A percentile compares a stretch with the other conserved stretches of the same genome.
Evolutionary conservation across 2,888 invertebrate species (phyloP).

Genomic region (Limenitis camilla): DNA sequence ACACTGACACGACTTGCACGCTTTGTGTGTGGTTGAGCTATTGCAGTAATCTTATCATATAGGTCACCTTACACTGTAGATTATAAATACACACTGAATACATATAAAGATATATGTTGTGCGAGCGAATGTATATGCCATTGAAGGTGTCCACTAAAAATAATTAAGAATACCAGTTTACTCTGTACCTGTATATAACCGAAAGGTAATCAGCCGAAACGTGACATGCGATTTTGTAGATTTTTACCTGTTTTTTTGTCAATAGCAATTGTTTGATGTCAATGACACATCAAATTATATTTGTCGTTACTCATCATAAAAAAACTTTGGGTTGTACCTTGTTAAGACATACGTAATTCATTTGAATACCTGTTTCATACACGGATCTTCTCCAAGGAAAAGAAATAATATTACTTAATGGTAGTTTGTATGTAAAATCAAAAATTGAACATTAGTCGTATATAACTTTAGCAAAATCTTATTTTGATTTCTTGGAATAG

Average conservation of each 20-base stretch:
- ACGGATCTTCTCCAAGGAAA: background rate
- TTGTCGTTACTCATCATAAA: constrained; percentile 11
- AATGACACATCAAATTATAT: constrained; percentile 14
- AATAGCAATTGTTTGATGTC: constrained; percentile 13
- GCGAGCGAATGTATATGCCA: background rate
- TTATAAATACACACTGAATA: constrained; percentile 47
- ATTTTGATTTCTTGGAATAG: constrained; percentile 10
- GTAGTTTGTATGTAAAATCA: no score
- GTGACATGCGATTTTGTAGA: constrained; percentile 7
- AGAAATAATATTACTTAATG: no score
- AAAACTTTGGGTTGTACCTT: constrained; percentile 9
- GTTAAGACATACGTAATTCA: background rate
- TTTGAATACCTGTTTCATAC: no score
- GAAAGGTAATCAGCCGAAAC: background rate
- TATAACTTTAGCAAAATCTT: background rate
- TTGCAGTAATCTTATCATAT: constrained; percentile 73
- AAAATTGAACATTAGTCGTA: background rate
- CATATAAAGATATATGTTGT: constrained; percentile 23
- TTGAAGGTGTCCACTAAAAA: background rate
- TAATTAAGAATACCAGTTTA: background rate
- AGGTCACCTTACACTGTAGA: constrained; percentile 73
- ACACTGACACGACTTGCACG: constrained; percentile 39
- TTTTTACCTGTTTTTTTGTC: constrained; percentile 15
- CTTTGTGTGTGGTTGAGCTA: constrained; percentile 45
- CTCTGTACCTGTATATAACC: constrained; percentile 1